phyloP scores from a whole-genome alignment of 2,797 vertebrate species.

The Onychomys torridus region DNA sequence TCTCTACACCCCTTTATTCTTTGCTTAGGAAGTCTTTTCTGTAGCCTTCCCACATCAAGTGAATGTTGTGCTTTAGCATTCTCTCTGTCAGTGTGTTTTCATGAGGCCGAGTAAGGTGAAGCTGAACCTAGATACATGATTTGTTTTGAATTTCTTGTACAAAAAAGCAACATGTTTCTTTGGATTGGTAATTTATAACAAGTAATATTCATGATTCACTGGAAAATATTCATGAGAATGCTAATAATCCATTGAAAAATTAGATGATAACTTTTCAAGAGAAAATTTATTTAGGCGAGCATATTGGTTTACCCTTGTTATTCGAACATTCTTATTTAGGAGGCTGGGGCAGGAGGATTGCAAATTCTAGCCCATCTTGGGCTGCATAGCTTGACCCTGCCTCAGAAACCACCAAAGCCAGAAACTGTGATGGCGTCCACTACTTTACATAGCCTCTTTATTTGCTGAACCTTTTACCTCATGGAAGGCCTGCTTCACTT shows the following conservation, averaged over 20 bases:
- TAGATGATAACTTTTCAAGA: constrained; percentile 1
- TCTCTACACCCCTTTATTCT: constrained; percentile 31
- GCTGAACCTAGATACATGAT: not conserved
- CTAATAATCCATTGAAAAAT: constrained; percentile 18
- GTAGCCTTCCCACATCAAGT: not conserved
- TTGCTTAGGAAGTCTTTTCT: not conserved
- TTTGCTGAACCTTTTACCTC: not conserved
- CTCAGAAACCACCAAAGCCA: not conserved
- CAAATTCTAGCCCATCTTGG: not conserved
- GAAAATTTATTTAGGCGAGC: not conserved
- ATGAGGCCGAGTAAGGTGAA: not conserved
- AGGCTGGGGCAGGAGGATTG: not conserved
- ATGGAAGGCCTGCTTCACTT: constrained; percentile 1
- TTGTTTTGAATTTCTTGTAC: constrained; percentile 8
- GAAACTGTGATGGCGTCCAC: not conserved
- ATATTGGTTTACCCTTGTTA: not conserved
- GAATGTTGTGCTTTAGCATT: constrained; percentile 54
- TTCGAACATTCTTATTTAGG: not conserved
- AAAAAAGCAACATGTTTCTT: constrained; percentile 25
- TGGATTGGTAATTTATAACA: constrained; percentile 42
- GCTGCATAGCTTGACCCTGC: not conserved
- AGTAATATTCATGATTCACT: not conserved
- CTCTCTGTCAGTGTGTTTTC: not conserved
- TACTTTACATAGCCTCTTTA: not conserved
- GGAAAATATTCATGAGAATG: constrained; percentile 24